A percentile compares a stretch with the other conserved stretches of the same genome.
Conservation (phyloP, 2,888 invertebrate species). For the Teleogryllus oceanicus region DNA sequence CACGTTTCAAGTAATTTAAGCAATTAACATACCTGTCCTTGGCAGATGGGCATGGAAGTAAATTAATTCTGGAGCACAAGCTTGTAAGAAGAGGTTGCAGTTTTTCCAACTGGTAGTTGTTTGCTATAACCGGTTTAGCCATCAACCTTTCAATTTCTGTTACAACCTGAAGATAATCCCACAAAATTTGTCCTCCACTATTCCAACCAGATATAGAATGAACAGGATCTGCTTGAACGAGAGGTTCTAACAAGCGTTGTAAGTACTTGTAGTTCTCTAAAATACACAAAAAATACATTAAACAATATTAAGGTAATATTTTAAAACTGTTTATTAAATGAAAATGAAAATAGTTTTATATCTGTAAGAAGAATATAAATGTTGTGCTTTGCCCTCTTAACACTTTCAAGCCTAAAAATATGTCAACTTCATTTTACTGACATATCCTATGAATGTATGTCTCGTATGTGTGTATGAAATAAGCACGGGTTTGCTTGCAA, state of each 20-base stretch:
- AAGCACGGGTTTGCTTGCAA: too few species aligned
- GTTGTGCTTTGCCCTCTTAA: too few species aligned
- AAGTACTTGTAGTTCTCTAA: constrained; percentile 66
- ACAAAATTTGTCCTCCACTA: constrained; percentile 66
- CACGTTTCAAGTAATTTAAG: too few species aligned
- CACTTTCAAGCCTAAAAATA: too few species aligned
- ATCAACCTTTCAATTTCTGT: constrained; percentile 50
- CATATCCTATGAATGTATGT: too few species aligned
- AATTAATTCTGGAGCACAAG: constrained; percentile 52
- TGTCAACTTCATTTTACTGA: too few species aligned
- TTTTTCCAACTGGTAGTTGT: constrained; percentile 51
- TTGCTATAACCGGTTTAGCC: constrained; percentile 42
- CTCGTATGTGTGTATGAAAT: too few species aligned
- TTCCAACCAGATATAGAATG: constrained; percentile 67
- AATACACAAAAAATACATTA: constrained; percentile 35
- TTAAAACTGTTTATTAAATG: background rate
- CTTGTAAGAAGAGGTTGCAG: constrained; percentile 53
- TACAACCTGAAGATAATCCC: constrained; percentile 65
- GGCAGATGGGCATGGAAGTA: constrained; percentile 51
- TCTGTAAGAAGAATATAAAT: too few species aligned
- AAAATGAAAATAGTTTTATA: too few species aligned
- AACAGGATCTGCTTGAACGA: constrained; percentile 54
- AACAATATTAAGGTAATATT: background rate
- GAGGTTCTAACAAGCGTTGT: constrained; percentile 56
- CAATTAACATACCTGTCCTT: constrained; percentile 50